Evolutionary conservation across 1,140 invertebrate genomes (phyloP), one percentile per base, ranked within the genome.

Genomic region (Heliconius himera): DNA sequence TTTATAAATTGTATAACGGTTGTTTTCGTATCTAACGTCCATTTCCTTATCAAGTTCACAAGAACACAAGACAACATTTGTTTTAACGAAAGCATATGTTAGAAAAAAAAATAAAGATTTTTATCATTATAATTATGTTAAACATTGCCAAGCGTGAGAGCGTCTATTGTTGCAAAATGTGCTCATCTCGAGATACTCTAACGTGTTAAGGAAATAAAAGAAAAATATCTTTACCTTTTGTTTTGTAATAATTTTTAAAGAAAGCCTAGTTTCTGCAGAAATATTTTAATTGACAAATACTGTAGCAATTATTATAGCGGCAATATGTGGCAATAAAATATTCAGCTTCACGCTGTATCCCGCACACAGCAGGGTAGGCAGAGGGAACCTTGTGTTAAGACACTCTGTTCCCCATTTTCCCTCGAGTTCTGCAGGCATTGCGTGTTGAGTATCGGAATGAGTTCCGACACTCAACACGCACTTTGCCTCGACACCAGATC

Each of bases 91-190:
- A 66, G 60, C 60, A 16, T 3, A 66, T 66, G 26, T 66, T 66
- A 66, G 60, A 66, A 66, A 66, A 29, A 66, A 66, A 66, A 66
- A 29, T 13, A 66, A n/a, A 66, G 60, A 66, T 66, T 66, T 56
- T 26, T 66, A 66, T 66, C 60, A 66, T 29, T 66, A 29, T 66
- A 66, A 66, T 66, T 29, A 26, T 66, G 60, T 66, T 66, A 66
- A 66, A 66, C 56, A 66, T 66, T 66, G 11, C 22, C 60, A 66
- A 66, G 60, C 60, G 60, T 26, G 60, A 22, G 60, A 66, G n/a
- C 60, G 13, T 66, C 60, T 16, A 66, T 26, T 66, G 60, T 66
- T 66, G n/a, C 11, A 3, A 66, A 66, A 26, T 29, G 54, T 56
- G 60, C 60, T 26, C 60, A 26, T 66, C 60, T 66, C 60, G 3